Conservation (phyloP, 2,113 vertebrate genomes). For the Cheirogaleus medius region DNA sequence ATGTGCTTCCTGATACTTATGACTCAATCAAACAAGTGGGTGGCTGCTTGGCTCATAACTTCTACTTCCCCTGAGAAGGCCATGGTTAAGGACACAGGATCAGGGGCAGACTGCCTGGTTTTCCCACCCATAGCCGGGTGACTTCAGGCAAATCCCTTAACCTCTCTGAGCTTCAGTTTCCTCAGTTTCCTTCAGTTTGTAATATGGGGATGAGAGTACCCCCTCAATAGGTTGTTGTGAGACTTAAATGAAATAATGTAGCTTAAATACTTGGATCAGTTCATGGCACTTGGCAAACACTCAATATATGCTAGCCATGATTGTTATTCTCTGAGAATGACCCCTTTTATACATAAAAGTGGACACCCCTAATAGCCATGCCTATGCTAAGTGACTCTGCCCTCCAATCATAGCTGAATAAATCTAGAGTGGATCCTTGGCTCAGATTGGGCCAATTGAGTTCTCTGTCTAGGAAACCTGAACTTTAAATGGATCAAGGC, state of each 20-base stretch:
- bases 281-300: background rate
- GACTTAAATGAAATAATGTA: background rate
- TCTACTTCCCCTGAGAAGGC: background rate
- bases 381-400: background rate
- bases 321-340: background rate
- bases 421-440: background rate
- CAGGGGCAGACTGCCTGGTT: background rate
- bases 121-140: background rate
- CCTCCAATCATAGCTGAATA: background rate
- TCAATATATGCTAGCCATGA: background rate
- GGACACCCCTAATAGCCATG: background rate
- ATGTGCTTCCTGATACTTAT: background rate
- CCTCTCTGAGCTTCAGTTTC: background rate
- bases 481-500: slow-evolving; percentile 1
- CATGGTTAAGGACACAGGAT: background rate
- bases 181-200: background rate
- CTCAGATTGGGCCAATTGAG: background rate
- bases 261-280: background rate
- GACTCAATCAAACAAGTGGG: background rate
- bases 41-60: background rate
- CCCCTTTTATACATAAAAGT: background rate
- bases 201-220: background rate
- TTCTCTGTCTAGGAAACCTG: slow-evolving; percentile 6
- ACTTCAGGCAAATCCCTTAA: background rate
- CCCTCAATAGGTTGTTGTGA: background rate